Evolutionary conservation across 2,113 vertebrate species (phyloP).

Genomic region (Myotis davidii): DNA sequence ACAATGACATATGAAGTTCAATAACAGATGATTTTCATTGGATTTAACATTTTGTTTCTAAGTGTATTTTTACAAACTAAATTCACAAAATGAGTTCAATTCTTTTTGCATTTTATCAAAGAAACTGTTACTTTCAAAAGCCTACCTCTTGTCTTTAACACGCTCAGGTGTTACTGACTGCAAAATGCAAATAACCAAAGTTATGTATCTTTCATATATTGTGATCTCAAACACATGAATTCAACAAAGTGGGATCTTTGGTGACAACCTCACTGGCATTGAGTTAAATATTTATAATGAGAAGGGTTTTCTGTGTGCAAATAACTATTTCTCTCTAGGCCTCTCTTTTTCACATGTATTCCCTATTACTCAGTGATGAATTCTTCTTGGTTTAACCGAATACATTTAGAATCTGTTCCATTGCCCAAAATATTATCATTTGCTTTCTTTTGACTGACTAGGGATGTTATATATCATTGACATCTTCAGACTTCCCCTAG

Average conservation of each 20-base stretch:
- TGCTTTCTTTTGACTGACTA: not conserved
- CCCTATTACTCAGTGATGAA: not conserved
- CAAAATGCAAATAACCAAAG: conserved; percentile 10
- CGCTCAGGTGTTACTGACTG: not conserved
- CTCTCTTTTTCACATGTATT: not conserved
- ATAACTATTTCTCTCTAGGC: not conserved
- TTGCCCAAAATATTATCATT: not conserved
- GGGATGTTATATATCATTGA: not conserved
- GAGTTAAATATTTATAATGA: conserved; percentile 61
- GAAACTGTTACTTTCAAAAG: conserved; percentile 52
- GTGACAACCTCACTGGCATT: not conserved
- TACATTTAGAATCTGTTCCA: not conserved
- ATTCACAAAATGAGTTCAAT: conserved; percentile 60
- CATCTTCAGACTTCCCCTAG: not conserved
- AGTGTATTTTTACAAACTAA: conserved; percentile 52
- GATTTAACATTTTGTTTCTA: conserved; percentile 17
- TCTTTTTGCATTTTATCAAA: conserved; percentile 42
- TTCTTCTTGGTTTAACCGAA: not conserved
- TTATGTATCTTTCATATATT: not conserved
- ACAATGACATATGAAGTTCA: conserved; percentile 39
- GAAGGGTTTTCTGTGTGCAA: conserved; percentile 22
- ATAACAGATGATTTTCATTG: conserved; percentile 7
- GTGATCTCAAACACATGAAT: conserved; percentile 37
- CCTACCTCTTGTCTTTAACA: not conserved
- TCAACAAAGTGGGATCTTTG: not conserved